Conservation (phyloP, 1,140 invertebrate genomes). For the Planococcus citri region DNA sequence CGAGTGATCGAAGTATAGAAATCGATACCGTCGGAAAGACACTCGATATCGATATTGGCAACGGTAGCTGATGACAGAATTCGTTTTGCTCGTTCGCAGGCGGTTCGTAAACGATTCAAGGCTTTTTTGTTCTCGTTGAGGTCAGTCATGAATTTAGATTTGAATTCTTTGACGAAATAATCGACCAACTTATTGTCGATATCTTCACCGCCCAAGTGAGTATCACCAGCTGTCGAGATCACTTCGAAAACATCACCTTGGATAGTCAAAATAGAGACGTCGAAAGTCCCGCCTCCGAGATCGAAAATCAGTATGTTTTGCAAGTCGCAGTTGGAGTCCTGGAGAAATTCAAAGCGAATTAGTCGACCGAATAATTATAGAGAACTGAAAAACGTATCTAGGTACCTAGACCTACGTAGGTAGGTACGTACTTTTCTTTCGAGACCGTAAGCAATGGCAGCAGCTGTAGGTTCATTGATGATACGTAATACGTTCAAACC, state of each 20-base stretch:
- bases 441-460: neutral
- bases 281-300: too few relatives aligned
- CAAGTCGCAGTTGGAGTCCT: constrained; percentile 39
- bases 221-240: neutral
- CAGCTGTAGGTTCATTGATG: too few relatives aligned
- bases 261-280: neutral
- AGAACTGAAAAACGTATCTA: neutral
- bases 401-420: neutral
- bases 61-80: too few relatives aligned
- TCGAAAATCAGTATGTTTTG: too few relatives aligned
- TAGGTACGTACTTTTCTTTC: neutral
- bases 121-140: neutral
- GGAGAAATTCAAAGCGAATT: constrained; percentile 11
- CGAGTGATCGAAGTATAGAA: neutral
- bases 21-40: neutral
- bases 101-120: too few relatives aligned
- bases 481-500: too few relatives aligned
- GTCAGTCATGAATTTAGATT: neutral
- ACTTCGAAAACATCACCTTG: neutral
- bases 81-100: too few relatives aligned
- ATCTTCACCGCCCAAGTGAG: neutral
- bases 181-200: too few relatives aligned
- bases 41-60: too few relatives aligned
- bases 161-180: neutral
- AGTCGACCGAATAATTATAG: neutral